phyloP scores from a whole-genome alignment of 2,888 invertebrate genomes.

The Nomada ferruginata region DNA sequence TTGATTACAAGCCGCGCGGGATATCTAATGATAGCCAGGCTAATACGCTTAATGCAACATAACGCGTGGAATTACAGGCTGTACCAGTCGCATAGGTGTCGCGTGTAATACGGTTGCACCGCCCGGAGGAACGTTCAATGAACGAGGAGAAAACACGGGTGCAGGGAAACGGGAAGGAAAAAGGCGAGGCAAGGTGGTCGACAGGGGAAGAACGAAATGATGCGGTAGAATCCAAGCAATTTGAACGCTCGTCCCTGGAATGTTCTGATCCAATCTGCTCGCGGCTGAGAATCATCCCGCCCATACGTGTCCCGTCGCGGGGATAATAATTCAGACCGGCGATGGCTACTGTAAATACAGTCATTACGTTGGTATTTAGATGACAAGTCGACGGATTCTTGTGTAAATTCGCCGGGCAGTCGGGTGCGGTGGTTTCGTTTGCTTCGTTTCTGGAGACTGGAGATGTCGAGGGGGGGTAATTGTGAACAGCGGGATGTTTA shows the following conservation, averaged over 20 bases:
- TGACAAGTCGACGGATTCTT: slow-evolving; percentile 41
- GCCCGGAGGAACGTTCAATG: slow-evolving; percentile 28
- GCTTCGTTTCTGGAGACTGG: slow-evolving; percentile 10
- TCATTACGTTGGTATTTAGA: slow-evolving; percentile 66
- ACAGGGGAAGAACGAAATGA: slow-evolving; percentile 27
- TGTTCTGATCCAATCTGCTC: slow-evolving; percentile 73
- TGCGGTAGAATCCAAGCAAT: slow-evolving; percentile 61
- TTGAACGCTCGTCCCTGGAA: slow-evolving; percentile 70
- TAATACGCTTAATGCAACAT: slow-evolving; percentile 65
- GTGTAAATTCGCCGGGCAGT: slow-evolving; percentile 38
- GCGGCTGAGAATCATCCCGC: slow-evolving; percentile 51
- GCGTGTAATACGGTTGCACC: slow-evolving; percentile 63
- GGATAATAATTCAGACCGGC: slow-evolving; percentile 72
- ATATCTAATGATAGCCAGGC: slow-evolving; percentile 61
- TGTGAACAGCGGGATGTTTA: slow-evolving; percentile 15
- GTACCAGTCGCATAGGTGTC: slow-evolving; percentile 46
- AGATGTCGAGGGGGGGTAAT: slow-evolving; percentile 16
- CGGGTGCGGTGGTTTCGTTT: slow-evolving; percentile 49
- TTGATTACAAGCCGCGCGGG: slow-evolving; percentile 51
- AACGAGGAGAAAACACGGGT: slow-evolving; percentile 14
- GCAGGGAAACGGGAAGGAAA: slow-evolving; percentile 2
- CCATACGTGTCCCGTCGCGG: slow-evolving; percentile 51
- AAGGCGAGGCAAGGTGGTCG: slow-evolving; percentile 10
- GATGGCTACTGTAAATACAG: slow-evolving; percentile 55
- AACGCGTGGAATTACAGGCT: slow-evolving; percentile 62